Base-by-base conservation (phyloP, 2,797 vertebrate species). In the Lagothrix lagotricha region DNA sequence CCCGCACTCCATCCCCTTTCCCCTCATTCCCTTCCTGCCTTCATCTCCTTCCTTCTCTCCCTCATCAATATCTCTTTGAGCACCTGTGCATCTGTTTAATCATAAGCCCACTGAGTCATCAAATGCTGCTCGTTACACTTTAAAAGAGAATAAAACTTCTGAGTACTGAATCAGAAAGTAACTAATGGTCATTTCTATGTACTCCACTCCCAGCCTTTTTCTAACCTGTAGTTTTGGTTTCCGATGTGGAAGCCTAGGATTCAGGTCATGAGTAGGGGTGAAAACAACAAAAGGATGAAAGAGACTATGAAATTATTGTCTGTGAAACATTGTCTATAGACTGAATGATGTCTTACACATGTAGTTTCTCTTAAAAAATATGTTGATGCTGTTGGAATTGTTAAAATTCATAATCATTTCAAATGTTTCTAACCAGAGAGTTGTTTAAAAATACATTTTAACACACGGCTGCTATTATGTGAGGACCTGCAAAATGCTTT, bases 21-120 rank as follows among this genome's bases (percentile, higher is more conserved):
- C 15, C 4, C 7, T 36, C 10, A 11, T 7, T 3, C 15, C 50
- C 2, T 12, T 4, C 6, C 10, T n/a, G 6, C 8, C 26, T 46
- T 12, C 7, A 41, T n/a, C 9, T 77, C 15, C 28, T 17, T 73
- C 19, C 61, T 0, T 85, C 19, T 57, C 7, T 17, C 28, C 52
- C 46, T 50, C 14, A 30, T 20, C 24, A 36, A 2, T 28, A 36
- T 76, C 28, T 89, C n/a, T 52, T 48, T 80, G 84, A 85, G 12
- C 14, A 61, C 54, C 46, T 87, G 36, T 70, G 30, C 1, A n/a
- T 26, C 77, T 80, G 30, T 79, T 96, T 75, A 84, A 72, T 77
- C 4, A n/a, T 4, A 79, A 93, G 30, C 33, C 50, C 3, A 46
- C 5, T 41, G 67, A 81, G 10, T 77, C 41, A 82, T 50, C 44